Evolutionary conservation across 2,888 invertebrate genomes (phyloP), one percentile per base, ranked within the genome.

Genomic region (Theristus sp.): DNA sequence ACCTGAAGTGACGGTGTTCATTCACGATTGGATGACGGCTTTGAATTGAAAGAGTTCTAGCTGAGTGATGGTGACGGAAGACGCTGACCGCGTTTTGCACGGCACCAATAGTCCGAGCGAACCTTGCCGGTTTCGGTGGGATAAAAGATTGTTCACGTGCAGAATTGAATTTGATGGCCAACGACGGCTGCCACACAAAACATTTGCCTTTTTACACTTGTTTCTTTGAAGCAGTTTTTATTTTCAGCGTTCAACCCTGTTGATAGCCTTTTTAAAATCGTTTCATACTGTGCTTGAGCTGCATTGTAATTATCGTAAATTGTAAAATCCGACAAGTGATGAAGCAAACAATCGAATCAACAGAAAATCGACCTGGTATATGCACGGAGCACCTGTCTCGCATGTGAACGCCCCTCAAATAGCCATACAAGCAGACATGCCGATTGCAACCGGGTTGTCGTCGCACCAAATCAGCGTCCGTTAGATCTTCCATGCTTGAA

Each of bases 301-400:
- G n/a, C n/a, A n/a, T n/a, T n/a, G n/a, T n/a, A n/a, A n/a, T n/a
- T n/a, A n/a, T n/a, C n/a, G n/a, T n/a, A n/a, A n/a, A n/a, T n/a
- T n/a, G n/a, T n/a, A n/a, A n/a, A n/a, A n/a, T n/a, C n/a, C n/a
- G n/a, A n/a, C n/a, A n/a, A n/a, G n/a, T n/a, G n/a, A n/a, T n/a
- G n/a, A n/a, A n/a, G n/a, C n/a, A n/a, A n/a, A n/a, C n/a, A n/a
- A n/a, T n/a, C n/a, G n/a, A n/a, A n/a, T n/a, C n/a, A n/a, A n/a
- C n/a, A 38, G 10, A 38, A 38, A 13, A 13, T 38, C 17, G 3
- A 81, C 88, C 94, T 68, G 96, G 90, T 70, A 99, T 84, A 74
- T 99, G 98, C 57, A 98, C 82, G 66, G 82, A 83, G 58, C 84
- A 82, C 62, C 87, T 83, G 71, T 87, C 86, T 74, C 86, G 87